Evolutionary conservation across 2,888 invertebrate species (phyloP).

Genomic region (Apamea epomidion): DNA sequence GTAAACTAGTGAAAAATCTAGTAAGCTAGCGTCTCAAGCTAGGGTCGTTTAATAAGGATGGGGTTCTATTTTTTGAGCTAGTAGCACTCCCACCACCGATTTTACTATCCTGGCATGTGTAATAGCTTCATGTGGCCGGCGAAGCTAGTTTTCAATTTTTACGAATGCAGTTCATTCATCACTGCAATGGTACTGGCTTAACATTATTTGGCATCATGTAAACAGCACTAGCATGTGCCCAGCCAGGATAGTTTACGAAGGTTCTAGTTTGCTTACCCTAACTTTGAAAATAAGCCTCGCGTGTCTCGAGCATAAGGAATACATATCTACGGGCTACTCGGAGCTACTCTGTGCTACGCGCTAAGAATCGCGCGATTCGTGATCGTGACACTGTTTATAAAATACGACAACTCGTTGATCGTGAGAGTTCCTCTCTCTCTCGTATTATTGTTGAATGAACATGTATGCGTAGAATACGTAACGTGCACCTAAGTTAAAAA

Average conservation of each 20-base stretch:
- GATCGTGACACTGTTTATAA: slow-evolving; percentile 73
- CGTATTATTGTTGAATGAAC: slow-evolving; percentile 37
- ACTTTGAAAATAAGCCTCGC: too few species aligned
- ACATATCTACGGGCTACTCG: neutral
- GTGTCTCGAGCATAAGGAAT: neutral
- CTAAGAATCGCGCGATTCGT: slow-evolving; percentile 42
- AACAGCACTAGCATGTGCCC: neutral
- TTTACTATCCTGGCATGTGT: neutral
- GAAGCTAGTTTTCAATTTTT: neutral
- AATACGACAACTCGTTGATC: slow-evolving; percentile 67
- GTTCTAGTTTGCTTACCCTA: neutral
- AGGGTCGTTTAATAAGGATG: neutral
- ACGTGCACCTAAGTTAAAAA: neutral
- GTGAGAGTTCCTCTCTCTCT: slow-evolving; percentile 63
- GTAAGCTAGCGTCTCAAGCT: too few species aligned
- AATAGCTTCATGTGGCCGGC: neutral
- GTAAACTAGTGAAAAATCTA: too few species aligned
- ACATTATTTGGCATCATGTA: too few species aligned
- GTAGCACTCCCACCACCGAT: neutral
- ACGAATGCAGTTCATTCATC: too few species aligned
- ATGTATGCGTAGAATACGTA: slow-evolving; percentile 18
- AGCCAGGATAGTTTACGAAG: neutral
- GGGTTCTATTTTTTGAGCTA: neutral
- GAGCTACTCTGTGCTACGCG: slow-evolving; percentile 7
- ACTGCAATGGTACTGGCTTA: too few species aligned